These are phyloP conservation scores for Sebastes wilsoni DNA, from an alignment of 2,797 vertebrate species.

Conservation along the genomic window DNA sequence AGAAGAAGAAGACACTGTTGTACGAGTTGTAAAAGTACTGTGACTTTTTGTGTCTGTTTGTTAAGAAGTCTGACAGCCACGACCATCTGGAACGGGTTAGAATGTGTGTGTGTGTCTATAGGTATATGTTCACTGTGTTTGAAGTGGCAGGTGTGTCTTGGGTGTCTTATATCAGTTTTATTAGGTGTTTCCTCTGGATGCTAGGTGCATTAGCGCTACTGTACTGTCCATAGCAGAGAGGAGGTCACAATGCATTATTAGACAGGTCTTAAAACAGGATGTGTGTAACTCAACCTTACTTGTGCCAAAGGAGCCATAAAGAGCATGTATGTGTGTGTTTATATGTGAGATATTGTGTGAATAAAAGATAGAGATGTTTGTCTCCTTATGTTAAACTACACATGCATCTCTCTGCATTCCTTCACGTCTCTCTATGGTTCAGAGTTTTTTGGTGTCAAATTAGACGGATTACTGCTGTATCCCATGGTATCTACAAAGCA, in stretches of 20 bases:
- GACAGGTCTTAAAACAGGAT: conserved; percentile 24
- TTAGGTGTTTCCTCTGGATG: conserved; percentile 66
- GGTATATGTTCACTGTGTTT: conserved; percentile 57
- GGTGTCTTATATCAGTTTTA: conserved; percentile 75
- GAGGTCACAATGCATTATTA: conserved; percentile 31
- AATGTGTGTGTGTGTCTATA: conserved; percentile 2
- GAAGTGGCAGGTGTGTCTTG: conserved; percentile 79
- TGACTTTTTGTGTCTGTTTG: conserved; percentile 15
- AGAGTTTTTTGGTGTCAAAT: conserved; percentile 28
- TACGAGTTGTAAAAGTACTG: background rate
- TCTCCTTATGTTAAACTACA: conserved; percentile 22
- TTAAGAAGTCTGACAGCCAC: conserved; percentile 22
- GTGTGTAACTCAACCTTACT: conserved; percentile 45
- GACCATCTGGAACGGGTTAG: conserved; percentile 68
- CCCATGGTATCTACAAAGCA: conserved; percentile 22
- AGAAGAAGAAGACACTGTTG: background rate
- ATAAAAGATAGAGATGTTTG: conserved; percentile 33
- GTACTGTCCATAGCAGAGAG: conserved; percentile 34
- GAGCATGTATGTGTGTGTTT: background rate
- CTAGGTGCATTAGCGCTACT: conserved; percentile 8
- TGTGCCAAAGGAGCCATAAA: conserved; percentile 31
- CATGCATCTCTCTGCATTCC: conserved; percentile 45
- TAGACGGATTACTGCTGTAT: conserved; percentile 41
- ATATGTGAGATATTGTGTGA: background rate
- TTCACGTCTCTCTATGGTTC: conserved; percentile 22